phyloP scores from a whole-genome alignment of 2,888 invertebrate species.

The Ptychoptera albimana region DNA sequence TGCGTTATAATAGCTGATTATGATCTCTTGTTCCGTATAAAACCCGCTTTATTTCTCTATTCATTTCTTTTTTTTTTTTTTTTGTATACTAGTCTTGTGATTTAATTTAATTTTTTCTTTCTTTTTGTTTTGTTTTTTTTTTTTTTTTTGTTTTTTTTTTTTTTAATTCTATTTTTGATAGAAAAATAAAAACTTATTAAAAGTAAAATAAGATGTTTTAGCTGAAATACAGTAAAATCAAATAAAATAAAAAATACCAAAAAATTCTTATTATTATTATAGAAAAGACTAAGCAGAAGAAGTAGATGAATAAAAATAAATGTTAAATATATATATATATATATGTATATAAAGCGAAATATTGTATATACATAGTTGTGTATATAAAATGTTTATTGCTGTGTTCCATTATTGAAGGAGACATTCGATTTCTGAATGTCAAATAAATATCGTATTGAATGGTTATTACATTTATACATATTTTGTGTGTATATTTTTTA shows the following conservation, averaged over 20 bases:
- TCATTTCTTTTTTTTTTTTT: slow-evolving; percentile 34
- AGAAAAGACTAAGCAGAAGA: no score
- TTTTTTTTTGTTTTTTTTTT: no score
- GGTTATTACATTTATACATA: slow-evolving; percentile 10
- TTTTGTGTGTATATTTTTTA: slow-evolving; percentile 1
- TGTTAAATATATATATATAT: no score
- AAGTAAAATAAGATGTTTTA: neutral
- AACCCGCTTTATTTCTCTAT: slow-evolving; percentile 26
- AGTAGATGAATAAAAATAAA: no score
- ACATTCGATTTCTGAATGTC: slow-evolving; percentile 12
- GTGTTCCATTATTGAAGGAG: slow-evolving; percentile 11
- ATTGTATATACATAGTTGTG: no score
- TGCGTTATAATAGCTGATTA: no score
- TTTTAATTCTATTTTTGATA: slow-evolving; percentile 37
- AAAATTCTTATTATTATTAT: no score
- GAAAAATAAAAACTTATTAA: slow-evolving; percentile 17
- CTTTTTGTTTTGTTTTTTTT: neutral
- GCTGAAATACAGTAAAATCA: no score
- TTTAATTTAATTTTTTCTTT: neutral
- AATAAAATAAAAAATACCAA: no score
- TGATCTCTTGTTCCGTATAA: no score
- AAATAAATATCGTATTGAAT: slow-evolving; percentile 12
- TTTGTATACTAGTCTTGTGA: slow-evolving; percentile 12
- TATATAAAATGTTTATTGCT: slow-evolving; percentile 8
- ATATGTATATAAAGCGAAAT: no score